A percentile compares a stretch with the other conserved stretches of the same genome.
Conservation (phyloP, 2,888 invertebrate species). For the Meteorus cinctellus region DNA sequence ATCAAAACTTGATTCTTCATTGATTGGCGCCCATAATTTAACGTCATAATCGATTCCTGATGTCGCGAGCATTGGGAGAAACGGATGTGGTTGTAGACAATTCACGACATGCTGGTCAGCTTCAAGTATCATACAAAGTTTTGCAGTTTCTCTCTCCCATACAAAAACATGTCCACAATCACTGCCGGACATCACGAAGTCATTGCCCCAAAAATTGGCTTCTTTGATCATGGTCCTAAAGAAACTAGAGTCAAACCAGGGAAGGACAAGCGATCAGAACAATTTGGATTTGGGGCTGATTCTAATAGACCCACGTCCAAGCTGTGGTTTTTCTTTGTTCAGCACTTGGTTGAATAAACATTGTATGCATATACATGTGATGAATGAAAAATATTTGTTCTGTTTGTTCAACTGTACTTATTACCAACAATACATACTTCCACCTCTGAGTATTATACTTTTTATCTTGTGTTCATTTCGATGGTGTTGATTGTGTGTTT, state of each 20-base stretch:
- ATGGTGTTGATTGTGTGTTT: conserved; percentile 30
- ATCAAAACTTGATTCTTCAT: conserved; percentile 79
- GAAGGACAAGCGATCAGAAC: conserved; percentile 66
- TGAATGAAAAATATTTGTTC: neutral
- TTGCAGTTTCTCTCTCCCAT: conserved; percentile 83
- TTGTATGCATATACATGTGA: conserved; percentile 38
- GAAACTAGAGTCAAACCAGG: conserved; percentile 73
- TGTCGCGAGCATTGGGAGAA: conserved; percentile 83
- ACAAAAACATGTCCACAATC: conserved; percentile 92
- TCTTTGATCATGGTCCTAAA: conserved; percentile 88
- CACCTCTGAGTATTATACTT: conserved; percentile 52
- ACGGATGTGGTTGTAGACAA: conserved; percentile 89
- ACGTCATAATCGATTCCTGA: conserved; percentile 93
- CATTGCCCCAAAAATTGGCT: conserved; percentile 88
- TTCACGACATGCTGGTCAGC: conserved; percentile 90
- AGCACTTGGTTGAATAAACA: conserved; percentile 59
- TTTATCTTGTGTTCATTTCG: conserved; percentile 55
- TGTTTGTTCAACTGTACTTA: conserved; percentile 8
- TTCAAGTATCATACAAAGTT: conserved; percentile 83
- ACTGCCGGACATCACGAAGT: conserved; percentile 89
- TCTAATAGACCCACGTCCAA: conserved; percentile 69
- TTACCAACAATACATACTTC: conserved; percentile 28
- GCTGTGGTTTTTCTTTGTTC: conserved; percentile 68
- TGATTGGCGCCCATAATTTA: conserved; percentile 87
- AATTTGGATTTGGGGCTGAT: conserved; percentile 62